Evolutionary conservation across 1,140 invertebrate genomes (phyloP).

Genomic region (Pteromalus puparum): DNA sequence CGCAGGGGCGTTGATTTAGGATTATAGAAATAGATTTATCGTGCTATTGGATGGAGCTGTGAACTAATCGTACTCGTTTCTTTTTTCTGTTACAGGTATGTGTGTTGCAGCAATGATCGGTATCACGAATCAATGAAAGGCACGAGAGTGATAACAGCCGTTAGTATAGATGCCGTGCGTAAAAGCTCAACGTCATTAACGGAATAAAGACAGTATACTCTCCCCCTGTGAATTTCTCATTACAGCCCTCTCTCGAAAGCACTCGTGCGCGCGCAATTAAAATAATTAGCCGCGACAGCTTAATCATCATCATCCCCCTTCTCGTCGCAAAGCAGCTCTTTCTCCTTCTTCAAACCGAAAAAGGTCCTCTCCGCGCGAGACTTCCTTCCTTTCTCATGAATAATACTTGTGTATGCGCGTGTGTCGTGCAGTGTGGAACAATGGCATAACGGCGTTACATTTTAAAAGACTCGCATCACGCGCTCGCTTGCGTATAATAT

Average conservation of each 20-base stretch:
- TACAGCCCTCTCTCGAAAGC: background rate
- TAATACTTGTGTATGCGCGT: conserved; percentile 32
- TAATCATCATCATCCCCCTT: background rate
- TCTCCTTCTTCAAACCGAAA: background rate
- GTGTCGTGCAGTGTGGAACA: background rate
- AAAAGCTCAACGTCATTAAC: too few species aligned
- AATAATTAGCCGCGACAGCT: background rate
- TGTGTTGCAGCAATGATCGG: too few species aligned
- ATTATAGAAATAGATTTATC: too few species aligned
- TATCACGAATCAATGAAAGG: too few species aligned
- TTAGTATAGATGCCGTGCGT: too few species aligned
- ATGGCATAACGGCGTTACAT: conserved; percentile 29
- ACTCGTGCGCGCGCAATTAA: background rate
- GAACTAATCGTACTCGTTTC: conserved; percentile 33
- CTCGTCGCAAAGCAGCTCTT: background rate
- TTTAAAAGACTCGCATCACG: conserved; percentile 40
- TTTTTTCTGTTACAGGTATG: conserved; percentile 57
- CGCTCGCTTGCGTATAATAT: background rate
- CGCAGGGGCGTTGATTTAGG: too few species aligned
- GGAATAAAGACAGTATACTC: too few species aligned
- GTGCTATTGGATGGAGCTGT: too few species aligned
- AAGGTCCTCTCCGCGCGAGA: conserved; percentile 10
- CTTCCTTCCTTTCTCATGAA: conserved; percentile 46
- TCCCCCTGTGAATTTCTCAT: background rate
- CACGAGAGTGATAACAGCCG: too few species aligned